Percentiles rank a stretch among this genome's conserved stretches.
Conservation (phyloP, 2,797 vertebrate genomes). For the Melanogrammus aeglefinus region DNA sequence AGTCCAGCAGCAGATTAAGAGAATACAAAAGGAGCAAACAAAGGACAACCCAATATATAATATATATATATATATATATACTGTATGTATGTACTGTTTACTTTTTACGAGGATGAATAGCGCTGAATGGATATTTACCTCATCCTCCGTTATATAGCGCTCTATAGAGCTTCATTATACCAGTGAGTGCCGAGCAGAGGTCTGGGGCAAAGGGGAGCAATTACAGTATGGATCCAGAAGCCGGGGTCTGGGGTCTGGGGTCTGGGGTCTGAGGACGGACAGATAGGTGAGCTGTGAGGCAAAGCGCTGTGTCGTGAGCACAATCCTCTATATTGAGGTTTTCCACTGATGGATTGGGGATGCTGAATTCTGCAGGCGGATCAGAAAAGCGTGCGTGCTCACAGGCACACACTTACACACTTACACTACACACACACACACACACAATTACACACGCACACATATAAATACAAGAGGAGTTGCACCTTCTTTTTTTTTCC, state of each 20-base stretch:
- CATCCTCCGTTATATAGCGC: constrained; percentile 63
- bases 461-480: background rate
- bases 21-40: constrained; percentile 63
- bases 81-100: constrained; percentile 2
- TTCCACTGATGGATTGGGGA: constrained; percentile 49
- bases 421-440: constrained; percentile 10
- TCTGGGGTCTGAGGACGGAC: constrained; percentile 48
- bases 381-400: background rate
- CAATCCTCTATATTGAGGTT: constrained; percentile 43
- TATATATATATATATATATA: too few species aligned
- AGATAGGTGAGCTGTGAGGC: constrained; percentile 61
- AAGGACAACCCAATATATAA: constrained; percentile 52
- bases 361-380: constrained; percentile 32
- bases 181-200: constrained; percentile 73
- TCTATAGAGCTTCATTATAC: constrained; percentile 78
- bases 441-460: constrained; percentile 5
- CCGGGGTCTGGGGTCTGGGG: constrained; percentile 51
- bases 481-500: background rate
- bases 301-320: constrained; percentile 12
- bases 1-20: constrained; percentile 64
- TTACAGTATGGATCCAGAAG: constrained; percentile 73
- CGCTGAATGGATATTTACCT: constrained; percentile 82
- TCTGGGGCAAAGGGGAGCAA: constrained; percentile 77
- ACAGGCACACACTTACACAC: constrained; percentile 5
- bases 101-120: constrained; percentile 62